These are phyloP conservation scores for Leptinotarsa haldemani DNA, from an alignment of 2,888 invertebrate genomes.

Conservation along the genomic window DNA sequence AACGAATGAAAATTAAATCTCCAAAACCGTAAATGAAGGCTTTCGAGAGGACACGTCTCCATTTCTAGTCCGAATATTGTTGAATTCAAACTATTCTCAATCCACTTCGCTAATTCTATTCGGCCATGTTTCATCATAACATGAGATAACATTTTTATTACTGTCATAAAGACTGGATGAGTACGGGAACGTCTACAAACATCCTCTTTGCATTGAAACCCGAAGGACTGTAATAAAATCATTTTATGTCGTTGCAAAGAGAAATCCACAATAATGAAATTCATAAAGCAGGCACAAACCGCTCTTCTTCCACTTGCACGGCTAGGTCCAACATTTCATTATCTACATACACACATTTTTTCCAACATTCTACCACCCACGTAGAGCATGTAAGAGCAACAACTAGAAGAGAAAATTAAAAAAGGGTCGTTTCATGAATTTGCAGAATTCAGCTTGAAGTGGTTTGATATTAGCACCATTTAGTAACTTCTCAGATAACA, in stretches of 20 bases:
- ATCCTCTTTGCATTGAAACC: background rate
- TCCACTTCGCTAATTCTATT: background rate
- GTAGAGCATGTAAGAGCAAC: no score
- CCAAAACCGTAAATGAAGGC: no score
- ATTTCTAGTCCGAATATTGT: background rate
- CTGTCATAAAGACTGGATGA: conserved; percentile 3
- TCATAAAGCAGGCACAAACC: background rate
- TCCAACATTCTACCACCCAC: background rate
- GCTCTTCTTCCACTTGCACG: background rate
- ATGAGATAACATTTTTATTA: conserved; percentile 9
- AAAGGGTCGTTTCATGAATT: no score
- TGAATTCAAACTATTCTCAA: background rate
- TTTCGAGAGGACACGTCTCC: no score
- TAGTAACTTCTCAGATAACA: no score
- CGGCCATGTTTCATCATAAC: conserved; percentile 11
- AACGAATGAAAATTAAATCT: no score
- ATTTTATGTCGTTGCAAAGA: conserved; percentile 3
- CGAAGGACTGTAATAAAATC: background rate
- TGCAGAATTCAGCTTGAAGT: no score
- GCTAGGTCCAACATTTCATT: background rate
- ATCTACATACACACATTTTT: background rate
- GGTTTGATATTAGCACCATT: no score
- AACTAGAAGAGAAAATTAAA: no score
- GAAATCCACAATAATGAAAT: conserved; percentile 16
- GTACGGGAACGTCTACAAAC: background rate